Conservation (phyloP, 2,888 invertebrate genomes). For the Cloeon dipterum region DNA sequence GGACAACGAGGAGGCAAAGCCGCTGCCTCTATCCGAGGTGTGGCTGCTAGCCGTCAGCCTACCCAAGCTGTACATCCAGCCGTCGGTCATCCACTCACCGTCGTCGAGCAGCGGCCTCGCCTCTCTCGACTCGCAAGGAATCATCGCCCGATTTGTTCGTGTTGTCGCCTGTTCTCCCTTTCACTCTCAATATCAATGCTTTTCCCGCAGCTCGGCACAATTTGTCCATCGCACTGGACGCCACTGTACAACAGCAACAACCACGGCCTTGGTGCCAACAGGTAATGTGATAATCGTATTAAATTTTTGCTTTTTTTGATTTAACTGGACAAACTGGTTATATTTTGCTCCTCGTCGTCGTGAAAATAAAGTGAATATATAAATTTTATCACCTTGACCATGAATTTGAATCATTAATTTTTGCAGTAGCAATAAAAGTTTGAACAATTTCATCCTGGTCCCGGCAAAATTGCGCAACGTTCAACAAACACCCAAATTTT, state of each 20-base stretch:
- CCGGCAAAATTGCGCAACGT: too few relatives aligned
- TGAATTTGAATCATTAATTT: too few relatives aligned
- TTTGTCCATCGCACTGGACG: conserved; percentile 51
- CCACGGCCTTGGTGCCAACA: conserved; percentile 70
- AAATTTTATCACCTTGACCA: too few relatives aligned
- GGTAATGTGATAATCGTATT: too few relatives aligned
- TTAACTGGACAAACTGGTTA: too few relatives aligned
- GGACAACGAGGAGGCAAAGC: not conserved
- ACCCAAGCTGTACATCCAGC: conserved; percentile 29
- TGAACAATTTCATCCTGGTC: too few relatives aligned
- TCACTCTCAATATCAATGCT: not conserved
- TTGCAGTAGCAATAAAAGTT: too few relatives aligned
- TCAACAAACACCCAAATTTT: too few relatives aligned
- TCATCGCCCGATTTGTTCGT: conserved; percentile 25
- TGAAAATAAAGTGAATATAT: too few relatives aligned
- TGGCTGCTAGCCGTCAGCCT: conserved; percentile 46
- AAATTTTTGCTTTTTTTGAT: too few relatives aligned
- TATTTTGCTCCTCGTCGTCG: too few relatives aligned
- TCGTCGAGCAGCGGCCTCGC: conserved; percentile 11
- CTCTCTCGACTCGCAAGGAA: conserved; percentile 19
- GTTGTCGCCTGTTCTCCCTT: conserved; percentile 1
- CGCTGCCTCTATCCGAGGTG: conserved; percentile 36
- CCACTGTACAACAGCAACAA: conserved; percentile 61
- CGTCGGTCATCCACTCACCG: conserved; percentile 13
- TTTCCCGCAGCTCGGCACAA: conserved; percentile 17